phyloP scores from a whole-genome alignment of 2,113 vertebrate species.

The Poeciliopsis occidentalis region DNA sequence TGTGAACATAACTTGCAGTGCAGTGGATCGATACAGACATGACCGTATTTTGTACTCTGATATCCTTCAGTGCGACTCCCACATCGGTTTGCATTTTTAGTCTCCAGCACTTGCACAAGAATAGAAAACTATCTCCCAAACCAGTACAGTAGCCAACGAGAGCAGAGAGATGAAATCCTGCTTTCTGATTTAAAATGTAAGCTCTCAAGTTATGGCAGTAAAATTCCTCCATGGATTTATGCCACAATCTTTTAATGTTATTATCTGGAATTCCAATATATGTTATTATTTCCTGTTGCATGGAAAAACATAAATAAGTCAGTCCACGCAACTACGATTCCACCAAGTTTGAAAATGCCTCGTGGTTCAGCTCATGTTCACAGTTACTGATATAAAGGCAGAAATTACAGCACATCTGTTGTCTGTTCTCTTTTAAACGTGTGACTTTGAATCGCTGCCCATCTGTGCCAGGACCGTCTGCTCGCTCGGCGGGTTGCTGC shows the following conservation, averaged over 20 bases:
- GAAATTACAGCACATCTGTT: conserved; percentile 19
- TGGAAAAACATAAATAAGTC: not conserved
- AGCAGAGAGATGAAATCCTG: too few relatives aligned
- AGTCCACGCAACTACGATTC: not conserved
- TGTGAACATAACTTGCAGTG: conserved; percentile 12
- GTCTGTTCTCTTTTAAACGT: conserved; percentile 26
- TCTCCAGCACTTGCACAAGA: not conserved
- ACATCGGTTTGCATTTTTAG: conserved; percentile 17
- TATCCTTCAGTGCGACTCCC: conserved; percentile 2
- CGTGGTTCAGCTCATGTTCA: not conserved
- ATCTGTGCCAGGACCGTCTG: conserved; percentile 67
- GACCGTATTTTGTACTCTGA: conserved; percentile 6
- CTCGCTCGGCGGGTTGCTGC: conserved; percentile 46
- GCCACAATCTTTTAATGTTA: too few relatives aligned
- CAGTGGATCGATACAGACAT: conserved; percentile 28
- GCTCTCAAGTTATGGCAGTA: too few relatives aligned
- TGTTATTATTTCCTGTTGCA: too few relatives aligned
- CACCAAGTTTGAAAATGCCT: not conserved
- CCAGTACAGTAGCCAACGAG: not conserved
- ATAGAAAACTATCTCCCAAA: not conserved
- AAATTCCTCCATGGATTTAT: too few relatives aligned
- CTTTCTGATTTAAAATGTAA: too few relatives aligned
- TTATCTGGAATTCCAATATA: too few relatives aligned
- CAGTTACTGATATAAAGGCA: conserved; percentile 7
- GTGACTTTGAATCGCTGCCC: conserved; percentile 64